Evolutionary conservation across 1,140 invertebrate genomes (phyloP).

Genomic region (Orius laevigatus): DNA sequence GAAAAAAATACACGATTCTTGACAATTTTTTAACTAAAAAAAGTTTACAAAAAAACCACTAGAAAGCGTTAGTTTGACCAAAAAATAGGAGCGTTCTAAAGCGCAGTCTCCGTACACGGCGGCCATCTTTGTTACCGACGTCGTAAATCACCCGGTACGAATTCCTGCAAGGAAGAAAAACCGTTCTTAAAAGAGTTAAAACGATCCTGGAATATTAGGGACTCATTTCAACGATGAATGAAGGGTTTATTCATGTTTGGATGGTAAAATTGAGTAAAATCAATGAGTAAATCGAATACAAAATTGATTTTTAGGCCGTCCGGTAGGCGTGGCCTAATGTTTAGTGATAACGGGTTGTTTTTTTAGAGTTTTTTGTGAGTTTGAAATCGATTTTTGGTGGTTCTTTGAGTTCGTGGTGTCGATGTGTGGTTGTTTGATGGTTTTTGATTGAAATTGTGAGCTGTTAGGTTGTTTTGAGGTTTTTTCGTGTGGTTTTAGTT

Average conservation of each 20-base stretch:
- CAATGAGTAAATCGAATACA: neutral
- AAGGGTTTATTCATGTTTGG: neutral
- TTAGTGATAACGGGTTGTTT: slow-evolving; percentile 1
- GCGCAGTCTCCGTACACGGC: neutral
- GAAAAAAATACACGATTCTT: too few species aligned
- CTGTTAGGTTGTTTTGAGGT: slow-evolving; percentile 12
- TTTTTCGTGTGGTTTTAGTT: slow-evolving; percentile 18
- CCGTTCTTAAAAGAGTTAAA: neutral
- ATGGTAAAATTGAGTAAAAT: neutral
- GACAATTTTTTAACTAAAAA: too few species aligned
- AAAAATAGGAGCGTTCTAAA: too few species aligned
- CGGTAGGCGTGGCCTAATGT: slow-evolving; percentile 6
- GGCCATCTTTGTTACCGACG: slow-evolving; percentile 7
- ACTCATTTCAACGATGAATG: neutral
- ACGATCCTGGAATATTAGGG: neutral
- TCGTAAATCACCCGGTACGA: slow-evolving; percentile 7
- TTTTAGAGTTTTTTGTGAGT: neutral
- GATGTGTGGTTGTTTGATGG: neutral
- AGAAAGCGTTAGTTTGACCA: too few species aligned
- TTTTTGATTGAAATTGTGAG: slow-evolving; percentile 8
- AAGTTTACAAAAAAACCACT: too few species aligned
- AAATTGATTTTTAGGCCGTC: neutral
- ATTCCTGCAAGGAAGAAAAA: neutral
- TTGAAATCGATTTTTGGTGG: neutral
- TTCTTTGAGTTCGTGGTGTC: neutral